These are phyloP conservation scores for Thera britannica DNA, from an alignment of 2,888 invertebrate species.

Conservation along the genomic window DNA sequence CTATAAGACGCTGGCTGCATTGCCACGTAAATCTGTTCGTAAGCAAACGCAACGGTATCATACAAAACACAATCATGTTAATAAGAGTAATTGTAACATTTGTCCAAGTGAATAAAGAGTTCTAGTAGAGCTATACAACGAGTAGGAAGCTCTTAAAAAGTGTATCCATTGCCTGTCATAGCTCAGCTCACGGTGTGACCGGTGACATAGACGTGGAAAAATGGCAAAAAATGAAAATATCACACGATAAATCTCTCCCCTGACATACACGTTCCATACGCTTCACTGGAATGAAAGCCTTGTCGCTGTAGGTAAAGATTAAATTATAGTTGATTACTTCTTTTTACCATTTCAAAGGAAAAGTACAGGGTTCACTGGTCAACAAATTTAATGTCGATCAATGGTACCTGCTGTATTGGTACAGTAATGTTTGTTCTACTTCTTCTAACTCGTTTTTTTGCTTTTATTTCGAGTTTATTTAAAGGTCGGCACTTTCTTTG, in stretches of 20 bases:
- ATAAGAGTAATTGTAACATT: neutral
- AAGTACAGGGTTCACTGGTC: neutral
- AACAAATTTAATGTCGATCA: neutral
- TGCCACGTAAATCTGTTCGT: too few relatives aligned
- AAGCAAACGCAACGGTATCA: too few relatives aligned
- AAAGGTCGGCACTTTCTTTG: too few relatives aligned
- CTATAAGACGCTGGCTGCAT: too few relatives aligned
- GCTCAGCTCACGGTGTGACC: slow-evolving; percentile 14
- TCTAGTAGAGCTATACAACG: neutral
- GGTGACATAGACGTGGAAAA: slow-evolving; percentile 34
- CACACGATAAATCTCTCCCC: slow-evolving; percentile 40
- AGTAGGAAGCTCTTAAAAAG: slow-evolving; percentile 1
- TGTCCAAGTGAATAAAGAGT: neutral
- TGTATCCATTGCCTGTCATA: slow-evolving; percentile 28
- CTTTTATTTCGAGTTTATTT: too few relatives aligned
- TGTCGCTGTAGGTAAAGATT: slow-evolving; percentile 36
- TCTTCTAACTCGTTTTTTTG: too few relatives aligned
- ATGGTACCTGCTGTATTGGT: too few relatives aligned
- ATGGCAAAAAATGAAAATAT: slow-evolving; percentile 39
- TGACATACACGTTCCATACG: slow-evolving; percentile 37
- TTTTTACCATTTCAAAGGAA: slow-evolving; percentile 5
- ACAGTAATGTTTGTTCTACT: too few relatives aligned
- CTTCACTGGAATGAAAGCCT: slow-evolving; percentile 34
- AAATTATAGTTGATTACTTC: slow-evolving; percentile 13
- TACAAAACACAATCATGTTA: too few relatives aligned